A percentile compares a stretch with the other conserved stretches of the same genome.
Evolutionary conservation across 2,113 vertebrate species (phyloP).

Genomic region (Hystrix brachyura): DNA sequence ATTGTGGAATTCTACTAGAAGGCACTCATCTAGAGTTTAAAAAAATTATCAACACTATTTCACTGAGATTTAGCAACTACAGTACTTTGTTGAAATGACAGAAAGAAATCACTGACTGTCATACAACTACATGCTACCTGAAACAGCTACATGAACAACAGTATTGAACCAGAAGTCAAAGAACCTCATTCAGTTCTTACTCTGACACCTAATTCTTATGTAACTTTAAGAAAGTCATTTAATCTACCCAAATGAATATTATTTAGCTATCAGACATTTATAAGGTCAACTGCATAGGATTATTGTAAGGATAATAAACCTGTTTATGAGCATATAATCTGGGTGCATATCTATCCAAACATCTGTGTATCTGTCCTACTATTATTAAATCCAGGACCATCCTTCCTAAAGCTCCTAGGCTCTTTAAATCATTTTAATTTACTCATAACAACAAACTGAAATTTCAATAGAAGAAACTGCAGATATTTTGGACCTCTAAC

Average conservation of each 20-base stretch:
- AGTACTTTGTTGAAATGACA: not conserved
- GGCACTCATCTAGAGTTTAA: conserved; percentile 49
- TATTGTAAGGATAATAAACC: not conserved
- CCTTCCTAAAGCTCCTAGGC: conserved; percentile 44
- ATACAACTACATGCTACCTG: not conserved
- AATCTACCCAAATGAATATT: conserved; percentile 26
- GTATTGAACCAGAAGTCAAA: not conserved
- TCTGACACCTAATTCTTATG: not conserved
- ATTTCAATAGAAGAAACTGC: conserved; percentile 11
- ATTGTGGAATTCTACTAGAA: conserved; percentile 22
- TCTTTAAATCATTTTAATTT: conserved; percentile 55
- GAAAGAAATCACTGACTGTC: not conserved
- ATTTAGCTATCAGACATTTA: conserved; percentile 1
- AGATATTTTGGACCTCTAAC: conserved; percentile 46
- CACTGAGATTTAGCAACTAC: conserved; percentile 43
- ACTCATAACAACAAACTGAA: conserved; percentile 42
- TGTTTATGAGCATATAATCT: not conserved
- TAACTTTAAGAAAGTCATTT: conserved; percentile 51
- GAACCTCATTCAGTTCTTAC: not conserved
- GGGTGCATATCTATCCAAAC: not conserved
- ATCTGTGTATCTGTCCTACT: not conserved
- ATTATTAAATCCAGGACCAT: conserved; percentile 14
- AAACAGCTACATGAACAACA: conserved; percentile 35
- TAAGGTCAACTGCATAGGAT: not conserved
- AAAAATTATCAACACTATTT: conserved; percentile 15